phyloP scores from a whole-genome alignment of 1,140 invertebrate species.

The Leptoteleia sp. region DNA sequence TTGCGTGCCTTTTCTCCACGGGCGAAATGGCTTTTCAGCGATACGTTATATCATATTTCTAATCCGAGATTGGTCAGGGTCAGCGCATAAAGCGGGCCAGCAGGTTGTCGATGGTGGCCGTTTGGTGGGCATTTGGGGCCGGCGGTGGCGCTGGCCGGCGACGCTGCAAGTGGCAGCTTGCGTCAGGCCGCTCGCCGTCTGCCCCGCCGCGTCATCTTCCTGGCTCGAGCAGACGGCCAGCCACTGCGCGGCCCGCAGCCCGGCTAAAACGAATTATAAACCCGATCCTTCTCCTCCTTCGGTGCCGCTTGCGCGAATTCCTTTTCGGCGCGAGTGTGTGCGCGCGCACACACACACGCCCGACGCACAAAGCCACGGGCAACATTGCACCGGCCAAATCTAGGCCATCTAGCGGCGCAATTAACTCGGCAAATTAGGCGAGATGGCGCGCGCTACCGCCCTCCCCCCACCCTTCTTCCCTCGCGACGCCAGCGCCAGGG shows the following conservation, averaged over 20 bases:
- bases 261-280: constrained; percentile 69
- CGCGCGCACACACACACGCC: constrained; percentile 9
- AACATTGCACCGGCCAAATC: constrained; percentile 29
- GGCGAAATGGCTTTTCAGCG: constrained; percentile 48
- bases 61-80: constrained; percentile 55
- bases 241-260: constrained; percentile 30
- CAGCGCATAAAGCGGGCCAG: constrained; percentile 44
- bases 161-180: constrained; percentile 50
- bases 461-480: too few species aligned
- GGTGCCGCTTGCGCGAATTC: constrained; percentile 62
- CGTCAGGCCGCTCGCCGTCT: constrained; percentile 42
- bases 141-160: constrained; percentile 24
- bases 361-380: constrained; percentile 24
- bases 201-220: constrained; percentile 55
- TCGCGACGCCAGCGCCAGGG: constrained; percentile 6
- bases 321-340: constrained; percentile 47
- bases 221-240: constrained; percentile 31
- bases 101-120: constrained; percentile 32
- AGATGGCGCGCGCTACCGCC: constrained; percentile 20
- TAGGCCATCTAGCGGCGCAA: constrained; percentile 44
- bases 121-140: constrained; percentile 33
- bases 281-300: constrained; percentile 64
- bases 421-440: constrained; percentile 45
- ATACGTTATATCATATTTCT: constrained; percentile 64
- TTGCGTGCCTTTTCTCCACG: constrained; percentile 10